A percentile compares a stretch with the other conserved stretches of the same genome.
These are phyloP conservation scores for Maniola jurtina DNA, from an alignment of 1,140 invertebrate species.

Conservation along the genomic window DNA sequence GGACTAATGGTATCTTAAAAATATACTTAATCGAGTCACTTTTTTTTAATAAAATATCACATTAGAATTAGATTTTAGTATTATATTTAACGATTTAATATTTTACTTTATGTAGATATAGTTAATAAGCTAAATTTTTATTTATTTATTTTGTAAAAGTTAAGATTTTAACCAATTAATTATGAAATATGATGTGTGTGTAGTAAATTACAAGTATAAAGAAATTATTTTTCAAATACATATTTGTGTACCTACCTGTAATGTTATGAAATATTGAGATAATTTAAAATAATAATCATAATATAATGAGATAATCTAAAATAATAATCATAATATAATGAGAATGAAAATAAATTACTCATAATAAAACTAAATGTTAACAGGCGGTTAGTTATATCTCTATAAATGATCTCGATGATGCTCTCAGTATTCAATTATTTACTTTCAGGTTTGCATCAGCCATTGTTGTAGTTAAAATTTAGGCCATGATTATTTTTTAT, in stretches of 20 bases:
- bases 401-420: conserved; percentile 63
- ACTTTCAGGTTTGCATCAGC: conserved; percentile 51
- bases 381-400: background rate
- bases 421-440: conserved; percentile 56
- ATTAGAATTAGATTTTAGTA: background rate
- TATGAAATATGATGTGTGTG: background rate
- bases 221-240: background rate
- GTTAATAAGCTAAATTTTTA: background rate
- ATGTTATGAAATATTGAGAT: background rate
- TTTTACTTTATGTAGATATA: background rate
- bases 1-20: background rate
- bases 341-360: no score
- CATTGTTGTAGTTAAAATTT: conserved; percentile 36
- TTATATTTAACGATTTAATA: background rate
- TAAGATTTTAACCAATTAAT: no score
- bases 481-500: conserved; percentile 27
- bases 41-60: background rate
- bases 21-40: background rate
- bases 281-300: background rate
- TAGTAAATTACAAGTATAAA: conserved; percentile 3
- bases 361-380: conserved; percentile 1
- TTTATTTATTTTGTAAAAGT: background rate
- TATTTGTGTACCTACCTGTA: background rate
- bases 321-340: background rate
- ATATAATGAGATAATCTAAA: no score